Evolutionary conservation across 1,140 invertebrate species (phyloP).

Genomic region (Diorhabda elongata): DNA sequence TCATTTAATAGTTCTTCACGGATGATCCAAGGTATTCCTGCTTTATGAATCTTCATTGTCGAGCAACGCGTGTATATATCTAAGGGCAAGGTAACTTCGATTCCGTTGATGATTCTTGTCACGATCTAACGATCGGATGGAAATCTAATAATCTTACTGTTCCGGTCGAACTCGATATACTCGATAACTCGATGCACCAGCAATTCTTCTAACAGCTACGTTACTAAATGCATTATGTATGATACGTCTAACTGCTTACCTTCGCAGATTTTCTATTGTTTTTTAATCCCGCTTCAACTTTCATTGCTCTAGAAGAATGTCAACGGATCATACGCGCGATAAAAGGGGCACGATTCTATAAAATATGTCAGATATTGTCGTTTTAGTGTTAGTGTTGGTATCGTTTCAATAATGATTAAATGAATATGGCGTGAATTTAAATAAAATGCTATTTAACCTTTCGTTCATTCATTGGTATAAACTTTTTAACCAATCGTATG

Average conservation of each 20-base stretch:
- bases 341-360: too few species aligned
- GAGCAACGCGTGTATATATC: slow-evolving; percentile 7
- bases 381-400: too few species aligned
- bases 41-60: slow-evolving; percentile 4
- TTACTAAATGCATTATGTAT: slow-evolving; percentile 36
- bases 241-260: slow-evolving; percentile 19
- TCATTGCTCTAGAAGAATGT: slow-evolving; percentile 19
- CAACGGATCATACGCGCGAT: neutral
- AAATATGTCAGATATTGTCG: too few species aligned
- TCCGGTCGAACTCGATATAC: slow-evolving; percentile 31
- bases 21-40: too few species aligned
- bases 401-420: too few species aligned
- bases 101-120: slow-evolving; percentile 33
- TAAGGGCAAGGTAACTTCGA: slow-evolving; percentile 35
- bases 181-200: slow-evolving; percentile 23
- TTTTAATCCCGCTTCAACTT: slow-evolving; percentile 22
- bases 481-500: too few species aligned
- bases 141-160: slow-evolving; percentile 43
- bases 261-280: slow-evolving; percentile 35
- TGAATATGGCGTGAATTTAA: too few species aligned
- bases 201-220: slow-evolving; percentile 33
- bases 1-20: too few species aligned
- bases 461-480: too few species aligned
- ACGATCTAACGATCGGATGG: slow-evolving; percentile 38
- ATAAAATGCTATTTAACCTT: too few species aligned